Evolutionary conservation across 2,888 invertebrate genomes (phyloP).

Genomic region (Amphipoea oculea): DNA sequence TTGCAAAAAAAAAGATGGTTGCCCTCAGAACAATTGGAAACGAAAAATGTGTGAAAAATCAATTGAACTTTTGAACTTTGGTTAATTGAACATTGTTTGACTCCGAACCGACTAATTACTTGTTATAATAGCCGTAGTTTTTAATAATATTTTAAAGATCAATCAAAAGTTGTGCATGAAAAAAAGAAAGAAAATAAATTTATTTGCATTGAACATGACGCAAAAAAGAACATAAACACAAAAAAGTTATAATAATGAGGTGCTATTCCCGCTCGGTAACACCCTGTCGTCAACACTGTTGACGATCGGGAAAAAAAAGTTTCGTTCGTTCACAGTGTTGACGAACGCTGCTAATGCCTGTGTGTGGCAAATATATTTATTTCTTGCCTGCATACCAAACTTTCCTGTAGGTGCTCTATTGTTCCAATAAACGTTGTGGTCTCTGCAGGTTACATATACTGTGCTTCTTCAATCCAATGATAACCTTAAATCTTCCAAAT

Average conservation of each 20-base stretch:
- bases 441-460: conserved; percentile 26
- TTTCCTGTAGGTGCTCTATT: neutral
- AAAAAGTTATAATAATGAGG: neutral
- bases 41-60: conserved; percentile 26
- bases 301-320: too few species aligned
- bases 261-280: too few species aligned
- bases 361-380: neutral
- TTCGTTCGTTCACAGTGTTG: too few species aligned
- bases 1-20: conserved; percentile 10
- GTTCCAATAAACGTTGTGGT: conserved; percentile 8
- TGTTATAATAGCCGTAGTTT: conserved; percentile 2
- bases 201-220: too few species aligned
- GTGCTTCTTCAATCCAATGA: conserved; percentile 18
- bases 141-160: neutral
- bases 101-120: conserved; percentile 5
- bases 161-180: neutral
- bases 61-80: conserved; percentile 22
- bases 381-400: neutral
- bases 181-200: too few species aligned
- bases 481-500: conserved; percentile 24
- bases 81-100: conserved; percentile 30
- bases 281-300: too few species aligned
- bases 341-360: too few species aligned
- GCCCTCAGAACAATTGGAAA: conserved; percentile 22
- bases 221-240: too few species aligned